A percentile compares a stretch with the other conserved stretches of the same genome.
phyloP scores from a whole-genome alignment of 1,140 invertebrate species.

The Zaprionus capensis region DNA sequence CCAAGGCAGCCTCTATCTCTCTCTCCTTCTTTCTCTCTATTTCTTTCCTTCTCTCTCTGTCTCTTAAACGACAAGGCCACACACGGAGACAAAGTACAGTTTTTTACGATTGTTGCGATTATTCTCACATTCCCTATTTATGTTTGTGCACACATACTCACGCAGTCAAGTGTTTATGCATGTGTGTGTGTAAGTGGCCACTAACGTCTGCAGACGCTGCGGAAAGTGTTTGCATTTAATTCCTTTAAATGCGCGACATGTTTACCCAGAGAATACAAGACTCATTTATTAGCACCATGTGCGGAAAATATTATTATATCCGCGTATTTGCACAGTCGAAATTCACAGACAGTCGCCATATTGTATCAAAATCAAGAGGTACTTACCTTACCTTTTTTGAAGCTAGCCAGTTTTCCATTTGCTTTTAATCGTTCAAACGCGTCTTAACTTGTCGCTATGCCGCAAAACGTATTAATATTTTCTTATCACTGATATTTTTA shows the following conservation, averaged over 20 bases:
- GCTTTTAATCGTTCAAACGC: not conserved
- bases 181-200: constrained; percentile 9
- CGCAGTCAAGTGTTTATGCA: not conserved
- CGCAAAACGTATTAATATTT: too few species aligned
- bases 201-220: constrained; percentile 31
- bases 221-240: constrained; percentile 51
- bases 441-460: too few species aligned
- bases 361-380: not conserved
- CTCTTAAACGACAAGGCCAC: constrained; percentile 1
- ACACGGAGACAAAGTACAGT: not conserved
- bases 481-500: too few species aligned
- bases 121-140: constrained; percentile 20
- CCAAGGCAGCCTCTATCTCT: not conserved
- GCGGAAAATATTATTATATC: constrained; percentile 14
- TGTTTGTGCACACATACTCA: constrained; percentile 3
- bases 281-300: constrained; percentile 5
- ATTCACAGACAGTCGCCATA: not conserved
- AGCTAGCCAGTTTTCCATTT: not conserved
- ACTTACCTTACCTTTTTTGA: not conserved
- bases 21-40: too few species aligned
- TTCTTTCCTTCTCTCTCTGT: not conserved
- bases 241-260: constrained; percentile 43
- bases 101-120: constrained; percentile 23
- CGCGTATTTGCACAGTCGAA: not conserved
- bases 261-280: constrained; percentile 26